These are phyloP conservation scores for Creontiades dilutus DNA, from an alignment of 2,888 invertebrate genomes.

Conservation along the genomic window DNA sequence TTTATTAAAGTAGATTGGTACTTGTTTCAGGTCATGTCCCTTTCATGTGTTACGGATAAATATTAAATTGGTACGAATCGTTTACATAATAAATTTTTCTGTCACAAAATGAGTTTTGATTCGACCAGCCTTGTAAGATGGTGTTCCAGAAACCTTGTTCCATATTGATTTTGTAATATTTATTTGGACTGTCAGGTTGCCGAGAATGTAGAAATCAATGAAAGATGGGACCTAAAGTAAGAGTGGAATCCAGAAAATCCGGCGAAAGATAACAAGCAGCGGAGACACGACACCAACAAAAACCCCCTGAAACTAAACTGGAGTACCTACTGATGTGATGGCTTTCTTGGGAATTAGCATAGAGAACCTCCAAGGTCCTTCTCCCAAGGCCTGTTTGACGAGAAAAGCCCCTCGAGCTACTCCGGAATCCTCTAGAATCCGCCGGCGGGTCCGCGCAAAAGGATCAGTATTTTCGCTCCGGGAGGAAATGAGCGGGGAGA, in stretches of 20 bases:
- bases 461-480: conserved; percentile 26
- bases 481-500: not conserved
- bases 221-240: conserved; percentile 12
- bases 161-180: too few relatives aligned
- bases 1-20: too few relatives aligned
- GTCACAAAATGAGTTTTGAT: too few relatives aligned
- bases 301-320: not conserved
- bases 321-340: not conserved
- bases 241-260: not conserved
- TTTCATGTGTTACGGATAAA: too few relatives aligned
- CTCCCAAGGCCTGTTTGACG: conserved; percentile 28
- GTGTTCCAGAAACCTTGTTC: too few relatives aligned
- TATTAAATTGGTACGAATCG: too few relatives aligned
- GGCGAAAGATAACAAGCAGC: not conserved
- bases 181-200: too few relatives aligned
- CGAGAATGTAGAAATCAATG: not conserved
- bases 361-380: conserved; percentile 36
- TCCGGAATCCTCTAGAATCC: not conserved
- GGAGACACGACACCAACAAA: not conserved
- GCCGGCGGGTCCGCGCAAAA: not conserved
- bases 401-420: not conserved
- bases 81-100: too few relatives aligned
- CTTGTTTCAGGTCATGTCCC: too few relatives aligned
- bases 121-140: too few relatives aligned
- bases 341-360: conserved; percentile 34